Evolutionary conservation across 1,140 invertebrate genomes (phyloP).

Genomic region (Drosophila jambulina): DNA sequence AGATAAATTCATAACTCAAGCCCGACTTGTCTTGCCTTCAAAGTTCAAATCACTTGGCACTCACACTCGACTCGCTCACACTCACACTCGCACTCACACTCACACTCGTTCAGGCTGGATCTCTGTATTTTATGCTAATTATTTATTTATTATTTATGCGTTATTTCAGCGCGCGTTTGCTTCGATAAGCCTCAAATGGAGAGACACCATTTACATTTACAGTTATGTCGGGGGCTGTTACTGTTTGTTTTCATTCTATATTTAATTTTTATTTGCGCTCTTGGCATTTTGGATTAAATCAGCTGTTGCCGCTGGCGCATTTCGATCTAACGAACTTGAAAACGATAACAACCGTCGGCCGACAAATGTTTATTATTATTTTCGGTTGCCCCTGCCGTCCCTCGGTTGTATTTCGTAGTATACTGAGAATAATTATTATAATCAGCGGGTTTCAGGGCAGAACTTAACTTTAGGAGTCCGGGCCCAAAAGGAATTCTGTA

Average conservation of each 20-base stretch:
- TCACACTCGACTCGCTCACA: conserved; percentile 1
- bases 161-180: conserved; percentile 77
- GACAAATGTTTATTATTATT: conserved; percentile 41
- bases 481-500: background rate
- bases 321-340: conserved; percentile 73
- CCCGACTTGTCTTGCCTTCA: conserved; percentile 83
- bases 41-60: conserved; percentile 81
- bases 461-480: background rate
- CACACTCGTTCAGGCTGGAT: conserved; percentile 17
- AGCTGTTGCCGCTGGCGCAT: conserved; percentile 61
- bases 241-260: conserved; percentile 43
- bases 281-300: conserved; percentile 45
- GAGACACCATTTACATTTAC: conserved; percentile 78
- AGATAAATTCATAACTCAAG: conserved; percentile 82
- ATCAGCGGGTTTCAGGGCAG: background rate
- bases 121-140: conserved; percentile 68
- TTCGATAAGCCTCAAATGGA: conserved; percentile 79
- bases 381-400: conserved; percentile 5
- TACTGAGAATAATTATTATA: conserved; percentile 8
- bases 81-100: conserved; percentile 24
- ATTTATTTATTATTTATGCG: conserved; percentile 83
- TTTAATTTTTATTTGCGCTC: conserved; percentile 24
- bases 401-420: conserved; percentile 20
- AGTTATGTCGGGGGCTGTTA: conserved; percentile 46
- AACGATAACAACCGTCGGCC: conserved; percentile 51